These are phyloP conservation scores for Eilema caniola DNA, from an alignment of 2,888 invertebrate genomes.

Conservation along the genomic window DNA sequence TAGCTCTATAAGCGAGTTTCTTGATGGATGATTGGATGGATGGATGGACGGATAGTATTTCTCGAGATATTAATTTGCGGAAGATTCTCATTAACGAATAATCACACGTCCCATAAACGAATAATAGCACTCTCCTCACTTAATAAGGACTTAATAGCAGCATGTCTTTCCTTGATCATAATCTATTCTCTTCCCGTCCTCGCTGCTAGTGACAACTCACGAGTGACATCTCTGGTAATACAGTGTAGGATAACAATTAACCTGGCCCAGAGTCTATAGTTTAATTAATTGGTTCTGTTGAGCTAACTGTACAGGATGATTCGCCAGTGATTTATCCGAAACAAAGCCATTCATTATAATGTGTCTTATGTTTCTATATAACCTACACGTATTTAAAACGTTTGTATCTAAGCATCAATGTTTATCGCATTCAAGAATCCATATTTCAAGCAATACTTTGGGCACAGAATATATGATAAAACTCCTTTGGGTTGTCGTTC, in stretches of 20 bases:
- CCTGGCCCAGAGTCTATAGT: background rate
- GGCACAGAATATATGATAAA: too few species aligned
- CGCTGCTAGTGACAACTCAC: background rate
- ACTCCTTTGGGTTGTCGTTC: too few species aligned
- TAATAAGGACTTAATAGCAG: too few species aligned
- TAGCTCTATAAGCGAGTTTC: background rate
- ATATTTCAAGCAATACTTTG: too few species aligned
- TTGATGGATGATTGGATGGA: background rate
- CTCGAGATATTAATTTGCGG: background rate
- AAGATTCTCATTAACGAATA: background rate
- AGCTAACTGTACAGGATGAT: background rate
- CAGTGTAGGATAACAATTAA: background rate
- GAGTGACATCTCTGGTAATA: background rate
- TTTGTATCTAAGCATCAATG: too few species aligned
- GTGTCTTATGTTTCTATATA: too few species aligned
- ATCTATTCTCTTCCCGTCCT: background rate
- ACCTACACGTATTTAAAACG: too few species aligned
- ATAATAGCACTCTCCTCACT: too few species aligned
- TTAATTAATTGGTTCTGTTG: background rate
- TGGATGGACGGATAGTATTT: too few species aligned
- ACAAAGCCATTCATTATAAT: too few species aligned
- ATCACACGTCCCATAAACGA: too few species aligned
- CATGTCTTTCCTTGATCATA: background rate
- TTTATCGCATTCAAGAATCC: too few species aligned
- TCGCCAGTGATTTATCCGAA: background rate